A percentile compares a stretch with the other conserved stretches of the same genome.
Evolutionary conservation across 2,888 invertebrate species (phyloP).

Genomic region (Ichneumoninae sp.): DNA sequence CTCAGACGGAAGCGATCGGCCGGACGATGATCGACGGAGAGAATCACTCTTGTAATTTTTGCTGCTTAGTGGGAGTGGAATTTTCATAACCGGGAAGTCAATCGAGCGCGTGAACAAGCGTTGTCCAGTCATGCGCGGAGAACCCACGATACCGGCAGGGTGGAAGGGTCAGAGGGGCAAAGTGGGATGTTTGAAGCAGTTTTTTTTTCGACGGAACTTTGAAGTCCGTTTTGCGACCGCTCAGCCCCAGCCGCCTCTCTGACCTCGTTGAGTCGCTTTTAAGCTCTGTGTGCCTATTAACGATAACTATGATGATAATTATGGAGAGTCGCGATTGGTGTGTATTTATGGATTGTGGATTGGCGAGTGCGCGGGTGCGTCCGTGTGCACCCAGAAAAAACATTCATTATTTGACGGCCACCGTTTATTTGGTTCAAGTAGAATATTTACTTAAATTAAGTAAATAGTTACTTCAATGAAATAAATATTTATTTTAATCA

Average conservation of each 20-base stretch:
- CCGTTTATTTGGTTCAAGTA: too few species aligned
- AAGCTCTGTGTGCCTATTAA: conserved; percentile 12
- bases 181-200: neutral
- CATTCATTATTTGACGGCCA: too few species aligned
- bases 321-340: neutral
- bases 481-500: too few species aligned
- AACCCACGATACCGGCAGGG: neutral
- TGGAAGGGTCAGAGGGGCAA: neutral
- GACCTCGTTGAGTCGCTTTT: neutral
- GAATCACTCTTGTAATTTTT: neutral
- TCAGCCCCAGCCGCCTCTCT: neutral
- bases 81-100: neutral
- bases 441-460: too few species aligned
- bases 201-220: neutral
- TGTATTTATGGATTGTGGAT: neutral
- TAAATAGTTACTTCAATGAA: too few species aligned
- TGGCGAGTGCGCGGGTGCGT: neutral
- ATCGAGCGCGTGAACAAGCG: conserved; percentile 3
- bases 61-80: neutral
- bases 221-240: too few species aligned
- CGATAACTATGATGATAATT: conserved; percentile 1
- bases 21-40: conserved; percentile 45
- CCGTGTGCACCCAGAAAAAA: too few species aligned
- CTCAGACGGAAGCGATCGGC: conserved; percentile 34
- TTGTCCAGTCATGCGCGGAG: conserved; percentile 33